Conservation (phyloP, 2,113 vertebrate genomes). For the Ophthalmolycus amberensis region DNA sequence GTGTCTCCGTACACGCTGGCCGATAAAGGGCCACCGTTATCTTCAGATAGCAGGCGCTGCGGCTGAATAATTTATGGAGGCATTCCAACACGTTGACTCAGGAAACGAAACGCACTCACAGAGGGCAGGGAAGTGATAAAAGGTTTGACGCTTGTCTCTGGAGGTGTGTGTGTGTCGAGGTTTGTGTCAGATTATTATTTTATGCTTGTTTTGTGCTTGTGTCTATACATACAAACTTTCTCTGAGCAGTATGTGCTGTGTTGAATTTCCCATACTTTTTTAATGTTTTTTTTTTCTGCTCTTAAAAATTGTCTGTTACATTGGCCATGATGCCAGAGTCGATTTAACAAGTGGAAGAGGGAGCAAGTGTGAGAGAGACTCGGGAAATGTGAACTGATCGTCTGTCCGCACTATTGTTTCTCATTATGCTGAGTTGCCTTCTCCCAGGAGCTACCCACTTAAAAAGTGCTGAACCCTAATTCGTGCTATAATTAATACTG, state of each 20-base stretch:
- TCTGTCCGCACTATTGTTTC: conserved; percentile 36
- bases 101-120: conserved; percentile 32
- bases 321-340: conserved; percentile 27
- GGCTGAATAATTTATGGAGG: conserved; percentile 77
- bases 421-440: conserved; percentile 53
- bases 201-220: background rate
- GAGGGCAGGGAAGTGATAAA: conserved; percentile 54
- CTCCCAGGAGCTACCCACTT: conserved; percentile 38
- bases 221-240: background rate
- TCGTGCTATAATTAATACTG: conserved; percentile 43
- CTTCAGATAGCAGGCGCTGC: conserved; percentile 70
- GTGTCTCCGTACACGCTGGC: conserved; percentile 66
- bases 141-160: conserved; percentile 23
- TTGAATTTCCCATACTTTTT: rapidly evolving
- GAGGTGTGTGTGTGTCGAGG: conserved; percentile 6
- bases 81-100: conserved; percentile 69
- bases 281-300: background rate
- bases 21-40: conserved; percentile 72
- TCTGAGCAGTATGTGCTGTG: background rate
- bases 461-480: conserved; percentile 56
- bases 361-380: conserved; percentile 12
- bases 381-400: conserved; percentile 38
- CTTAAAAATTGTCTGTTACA: background rate
- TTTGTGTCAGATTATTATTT: background rate
- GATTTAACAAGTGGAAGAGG: conserved; percentile 42